A percentile compares a stretch with the other conserved stretches of the same genome.
Evolutionary conservation across 2,797 vertebrate genomes (phyloP).

Genomic region (Scleropages formosus): DNA sequence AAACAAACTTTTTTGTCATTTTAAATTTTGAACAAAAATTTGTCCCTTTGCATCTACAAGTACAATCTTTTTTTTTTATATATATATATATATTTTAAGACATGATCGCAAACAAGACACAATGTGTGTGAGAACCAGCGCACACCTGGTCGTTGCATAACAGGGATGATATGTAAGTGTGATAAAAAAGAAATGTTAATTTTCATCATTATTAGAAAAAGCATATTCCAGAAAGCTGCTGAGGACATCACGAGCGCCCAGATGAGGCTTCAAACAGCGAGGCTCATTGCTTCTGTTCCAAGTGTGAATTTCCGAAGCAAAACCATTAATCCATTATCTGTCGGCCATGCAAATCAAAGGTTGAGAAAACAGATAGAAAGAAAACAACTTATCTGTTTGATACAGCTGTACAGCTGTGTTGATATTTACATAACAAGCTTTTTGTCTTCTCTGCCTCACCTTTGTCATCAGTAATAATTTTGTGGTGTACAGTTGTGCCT

Average conservation of each 20-base stretch:
- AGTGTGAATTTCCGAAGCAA: slow-evolving; percentile 7
- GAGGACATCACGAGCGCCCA: neutral
- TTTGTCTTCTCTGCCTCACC: neutral
- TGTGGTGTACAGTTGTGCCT: too few species aligned
- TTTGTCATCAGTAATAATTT: too few species aligned
- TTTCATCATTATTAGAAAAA: slow-evolving; percentile 6
- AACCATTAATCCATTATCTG: slow-evolving; percentile 18
- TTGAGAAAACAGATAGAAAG: neutral
- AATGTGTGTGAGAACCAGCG: too few species aligned
- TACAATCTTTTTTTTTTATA: too few species aligned
- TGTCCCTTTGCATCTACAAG: too few species aligned
- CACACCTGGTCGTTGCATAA: too few species aligned
- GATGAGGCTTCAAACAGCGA: slow-evolving; percentile 12
- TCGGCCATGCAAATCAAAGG: slow-evolving; percentile 2
- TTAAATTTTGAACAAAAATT: too few species aligned
- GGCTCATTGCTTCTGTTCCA: slow-evolving; percentile 7
- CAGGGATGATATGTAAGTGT: neutral
- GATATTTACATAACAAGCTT: neutral
- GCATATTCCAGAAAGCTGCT: slow-evolving; percentile 9
- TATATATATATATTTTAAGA: too few species aligned
- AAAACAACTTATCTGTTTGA: neutral
- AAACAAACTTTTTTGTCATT: too few species aligned
- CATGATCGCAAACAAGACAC: too few species aligned
- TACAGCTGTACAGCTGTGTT: neutral
- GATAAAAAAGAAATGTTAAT: neutral